Percentiles rank a stretch among this genome's conserved stretches.
These are phyloP conservation scores for Acleris laterana DNA, from an alignment of 2,888 invertebrate species.

Conservation along the genomic window DNA sequence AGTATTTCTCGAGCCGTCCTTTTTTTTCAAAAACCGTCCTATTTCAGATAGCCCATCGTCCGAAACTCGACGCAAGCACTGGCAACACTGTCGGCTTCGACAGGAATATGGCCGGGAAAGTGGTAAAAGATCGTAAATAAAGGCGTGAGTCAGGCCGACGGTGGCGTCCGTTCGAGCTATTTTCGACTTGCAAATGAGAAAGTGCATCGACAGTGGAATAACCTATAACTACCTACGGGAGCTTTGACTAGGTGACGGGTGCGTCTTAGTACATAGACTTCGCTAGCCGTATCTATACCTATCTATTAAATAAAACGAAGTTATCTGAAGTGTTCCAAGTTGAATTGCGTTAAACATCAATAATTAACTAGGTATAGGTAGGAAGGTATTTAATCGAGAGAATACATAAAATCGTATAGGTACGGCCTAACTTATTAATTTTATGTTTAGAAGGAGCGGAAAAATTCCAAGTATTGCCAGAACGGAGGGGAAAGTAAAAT, in stretches of 20 bases:
- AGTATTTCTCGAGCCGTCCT: no score
- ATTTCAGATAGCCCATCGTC: no score
- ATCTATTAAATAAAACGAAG: no score
- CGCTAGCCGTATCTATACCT: no score
- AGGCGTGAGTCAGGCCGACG: conserved; percentile 65
- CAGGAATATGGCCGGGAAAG: conserved; percentile 59
- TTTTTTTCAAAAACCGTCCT: no score
- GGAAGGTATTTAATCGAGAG: neutral
- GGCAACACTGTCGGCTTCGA: conserved; percentile 46
- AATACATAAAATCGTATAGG: no score
- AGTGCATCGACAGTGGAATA: conserved; percentile 61
- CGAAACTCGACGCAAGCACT: no score
- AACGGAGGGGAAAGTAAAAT: no score
- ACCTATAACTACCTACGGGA: conserved; percentile 18
- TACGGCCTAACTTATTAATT: no score
- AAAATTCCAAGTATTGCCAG: neutral
- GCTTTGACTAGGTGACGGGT: conserved; percentile 9
- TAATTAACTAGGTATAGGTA: neutral
- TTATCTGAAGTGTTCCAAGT: no score
- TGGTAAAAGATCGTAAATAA: conserved; percentile 67
- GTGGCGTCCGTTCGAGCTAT: conserved; percentile 61
- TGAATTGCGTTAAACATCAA: no score
- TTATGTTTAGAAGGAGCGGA: neutral
- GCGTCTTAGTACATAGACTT: conserved; percentile 4
- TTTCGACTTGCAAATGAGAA: conserved; percentile 78